phyloP scores from a whole-genome alignment of 2,888 invertebrate genomes.

The Lasioglossum calceatum region DNA sequence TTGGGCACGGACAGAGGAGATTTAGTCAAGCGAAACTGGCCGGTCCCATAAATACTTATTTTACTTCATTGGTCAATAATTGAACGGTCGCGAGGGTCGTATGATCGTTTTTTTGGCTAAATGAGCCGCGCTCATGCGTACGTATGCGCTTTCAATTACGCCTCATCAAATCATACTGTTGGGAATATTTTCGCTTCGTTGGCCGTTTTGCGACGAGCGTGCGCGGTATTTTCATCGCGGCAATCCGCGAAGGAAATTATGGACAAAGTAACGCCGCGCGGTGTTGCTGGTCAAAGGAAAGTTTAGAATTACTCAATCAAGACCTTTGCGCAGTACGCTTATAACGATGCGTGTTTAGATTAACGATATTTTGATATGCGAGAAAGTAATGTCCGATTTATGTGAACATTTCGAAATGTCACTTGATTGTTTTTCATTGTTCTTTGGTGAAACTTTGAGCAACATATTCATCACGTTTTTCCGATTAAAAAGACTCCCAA shows the following conservation, averaged over 20 bases:
- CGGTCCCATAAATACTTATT: constrained; percentile 48
- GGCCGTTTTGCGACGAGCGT: neutral
- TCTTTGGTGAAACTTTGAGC: neutral
- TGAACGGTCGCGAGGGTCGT: constrained; percentile 6
- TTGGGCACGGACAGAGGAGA: constrained; percentile 21
- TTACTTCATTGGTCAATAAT: constrained; percentile 46
- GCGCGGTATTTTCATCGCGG: constrained; percentile 4
- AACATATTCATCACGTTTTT: neutral
- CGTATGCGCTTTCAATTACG: constrained; percentile 36
- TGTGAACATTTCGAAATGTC: neutral
- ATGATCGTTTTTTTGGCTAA: constrained; percentile 28
- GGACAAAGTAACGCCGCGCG: neutral
- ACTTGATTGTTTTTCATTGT: neutral
- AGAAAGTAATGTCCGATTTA: neutral
- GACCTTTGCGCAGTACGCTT: neutral
- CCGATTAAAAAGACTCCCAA: neutral
- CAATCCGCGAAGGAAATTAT: neutral
- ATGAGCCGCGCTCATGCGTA: neutral
- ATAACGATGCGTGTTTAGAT: neutral
- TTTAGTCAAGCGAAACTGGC: constrained; percentile 19
- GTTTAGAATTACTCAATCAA: neutral
- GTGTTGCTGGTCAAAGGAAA: neutral
- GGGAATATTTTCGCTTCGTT: constrained; percentile 20
- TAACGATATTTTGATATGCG: neutral
- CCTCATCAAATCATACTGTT: constrained; percentile 20